A percentile compares a stretch with the other conserved stretches of the same genome.
Evolutionary conservation across 1,140 invertebrate species (phyloP).

Genomic region (Drosophila ambigua): DNA sequence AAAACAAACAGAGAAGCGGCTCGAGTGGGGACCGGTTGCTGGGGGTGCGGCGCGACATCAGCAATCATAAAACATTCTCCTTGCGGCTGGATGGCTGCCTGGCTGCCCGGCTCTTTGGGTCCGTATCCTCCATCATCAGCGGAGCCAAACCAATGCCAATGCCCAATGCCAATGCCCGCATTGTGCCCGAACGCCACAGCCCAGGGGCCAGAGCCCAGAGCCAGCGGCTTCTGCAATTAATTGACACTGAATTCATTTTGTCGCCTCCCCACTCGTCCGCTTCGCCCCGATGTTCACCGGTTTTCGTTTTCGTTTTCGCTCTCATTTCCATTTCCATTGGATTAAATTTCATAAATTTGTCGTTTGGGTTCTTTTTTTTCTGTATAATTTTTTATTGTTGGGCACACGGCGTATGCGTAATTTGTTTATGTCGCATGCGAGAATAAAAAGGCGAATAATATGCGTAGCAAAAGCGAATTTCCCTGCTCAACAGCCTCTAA

Average conservation of each 20-base stretch:
- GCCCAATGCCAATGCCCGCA: too few species aligned
- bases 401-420: slow-evolving; percentile 20
- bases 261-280: slow-evolving; percentile 1
- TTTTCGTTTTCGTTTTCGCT: neutral
- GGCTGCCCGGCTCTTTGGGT: neutral
- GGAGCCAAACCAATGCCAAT: slow-evolving; percentile 13
- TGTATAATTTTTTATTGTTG: too few species aligned
- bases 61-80: slow-evolving; percentile 46
- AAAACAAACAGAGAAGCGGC: slow-evolving; percentile 58
- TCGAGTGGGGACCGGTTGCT: too few species aligned
- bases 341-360: slow-evolving; percentile 56
- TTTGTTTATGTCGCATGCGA: slow-evolving; percentile 17
- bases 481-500: slow-evolving; percentile 27
- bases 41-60: slow-evolving; percentile 19
- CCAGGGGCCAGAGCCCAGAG: too few species aligned
- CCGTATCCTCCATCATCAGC: neutral
- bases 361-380: too few species aligned
- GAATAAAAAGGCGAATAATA: slow-evolving; percentile 15
- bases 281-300: neutral
- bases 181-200: too few species aligned
- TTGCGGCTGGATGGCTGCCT: neutral
- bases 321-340: slow-evolving; percentile 29
- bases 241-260: slow-evolving; percentile 55
- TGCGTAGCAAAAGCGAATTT: neutral
- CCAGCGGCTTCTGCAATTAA: slow-evolving; percentile 57